Conservation (phyloP, 2,888 invertebrate species). For the Lasioglossum pauxillum region DNA sequence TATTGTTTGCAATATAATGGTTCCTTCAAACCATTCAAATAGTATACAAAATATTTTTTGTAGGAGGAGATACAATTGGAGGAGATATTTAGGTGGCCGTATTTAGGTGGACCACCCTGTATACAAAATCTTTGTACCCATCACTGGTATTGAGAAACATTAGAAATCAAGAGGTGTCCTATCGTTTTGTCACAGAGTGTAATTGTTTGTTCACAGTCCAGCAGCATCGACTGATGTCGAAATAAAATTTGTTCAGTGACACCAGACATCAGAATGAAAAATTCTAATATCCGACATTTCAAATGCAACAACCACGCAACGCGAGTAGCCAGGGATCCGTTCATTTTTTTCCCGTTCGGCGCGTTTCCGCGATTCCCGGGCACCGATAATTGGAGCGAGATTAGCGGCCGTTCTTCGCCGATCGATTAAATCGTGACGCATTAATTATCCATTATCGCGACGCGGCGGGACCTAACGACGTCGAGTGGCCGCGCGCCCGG, state of each 20-base stretch:
- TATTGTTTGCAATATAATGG: too few species aligned
- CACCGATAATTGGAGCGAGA: slow-evolving; percentile 43
- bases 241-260: background rate
- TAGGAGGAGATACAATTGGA: too few species aligned
- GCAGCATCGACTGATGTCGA: too few species aligned
- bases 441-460: slow-evolving; percentile 35
- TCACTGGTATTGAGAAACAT: too few species aligned
- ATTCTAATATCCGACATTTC: background rate
- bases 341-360: background rate
- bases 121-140: too few species aligned
- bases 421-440: slow-evolving; percentile 24
- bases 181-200: too few species aligned
- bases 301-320: background rate
- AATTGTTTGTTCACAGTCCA: too few species aligned
- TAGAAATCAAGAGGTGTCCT: too few species aligned
- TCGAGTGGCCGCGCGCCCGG: background rate
- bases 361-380: slow-evolving; percentile 14
- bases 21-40: too few species aligned
- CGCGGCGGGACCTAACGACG: background rate
- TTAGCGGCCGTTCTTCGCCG: slow-evolving; percentile 32
- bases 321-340: background rate
- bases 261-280: background rate
- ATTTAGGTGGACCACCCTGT: too few species aligned
- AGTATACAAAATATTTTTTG: too few species aligned
- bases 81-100: too few species aligned